These are phyloP conservation scores for Erythrocercus mccallii DNA, from an alignment of 2,113 vertebrate species.

Conservation along the genomic window DNA sequence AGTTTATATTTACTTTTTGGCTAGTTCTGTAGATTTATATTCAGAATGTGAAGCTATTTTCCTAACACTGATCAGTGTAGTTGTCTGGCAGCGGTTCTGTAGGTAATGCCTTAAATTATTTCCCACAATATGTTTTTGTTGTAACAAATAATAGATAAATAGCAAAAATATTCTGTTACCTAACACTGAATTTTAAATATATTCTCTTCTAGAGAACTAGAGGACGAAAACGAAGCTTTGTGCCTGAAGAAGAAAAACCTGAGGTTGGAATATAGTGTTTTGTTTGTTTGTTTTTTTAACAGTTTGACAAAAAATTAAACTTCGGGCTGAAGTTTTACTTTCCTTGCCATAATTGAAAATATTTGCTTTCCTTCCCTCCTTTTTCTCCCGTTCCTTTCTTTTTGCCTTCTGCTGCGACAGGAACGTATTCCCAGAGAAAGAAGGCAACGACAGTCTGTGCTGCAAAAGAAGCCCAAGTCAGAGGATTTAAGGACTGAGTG, in stretches of 20 bases:
- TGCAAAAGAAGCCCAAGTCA: conserved; percentile 93
- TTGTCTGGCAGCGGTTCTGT: not conserved
- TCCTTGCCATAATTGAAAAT: conserved; percentile 10
- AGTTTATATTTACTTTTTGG: not conserved
- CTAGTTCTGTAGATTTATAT: not conserved
- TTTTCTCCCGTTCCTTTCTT: not conserved
- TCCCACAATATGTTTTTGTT: not conserved
- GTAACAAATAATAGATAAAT: not conserved
- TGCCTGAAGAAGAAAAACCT: conserved; percentile 89
- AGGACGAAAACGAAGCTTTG: conserved; percentile 91
- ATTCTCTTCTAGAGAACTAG: conserved; percentile 88
- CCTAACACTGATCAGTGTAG: not conserved
- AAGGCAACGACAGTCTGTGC: conserved; percentile 85
- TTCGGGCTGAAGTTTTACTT: not conserved
- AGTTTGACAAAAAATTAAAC: conserved; percentile 20
- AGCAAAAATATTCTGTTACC: not conserved
- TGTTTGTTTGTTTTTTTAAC: not conserved
- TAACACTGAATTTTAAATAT: conserved; percentile 31
- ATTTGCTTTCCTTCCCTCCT: conserved; percentile 29
- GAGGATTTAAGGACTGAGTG: conserved; percentile 94
- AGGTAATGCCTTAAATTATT: not conserved
- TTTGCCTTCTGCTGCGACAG: conserved; percentile 68
- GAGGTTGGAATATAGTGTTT: conserved; percentile 81
- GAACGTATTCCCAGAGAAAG: conserved; percentile 89
- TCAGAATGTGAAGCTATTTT: not conserved